Evolutionary conservation across 2,888 invertebrate species (phyloP).

Genomic region (Melanostoma mellinum): DNA sequence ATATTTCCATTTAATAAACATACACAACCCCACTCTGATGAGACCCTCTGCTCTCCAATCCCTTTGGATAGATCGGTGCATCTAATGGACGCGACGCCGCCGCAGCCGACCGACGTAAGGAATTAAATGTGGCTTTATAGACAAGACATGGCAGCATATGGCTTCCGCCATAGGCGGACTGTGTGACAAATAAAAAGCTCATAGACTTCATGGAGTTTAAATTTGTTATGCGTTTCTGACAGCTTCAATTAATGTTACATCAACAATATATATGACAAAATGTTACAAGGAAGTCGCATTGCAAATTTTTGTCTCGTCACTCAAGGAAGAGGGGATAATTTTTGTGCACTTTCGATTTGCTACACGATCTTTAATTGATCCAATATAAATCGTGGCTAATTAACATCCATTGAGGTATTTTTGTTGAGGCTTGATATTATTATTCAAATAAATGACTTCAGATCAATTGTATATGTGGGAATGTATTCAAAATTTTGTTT

Average conservation of each 20-base stretch:
- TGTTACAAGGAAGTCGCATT: conserved; percentile 64
- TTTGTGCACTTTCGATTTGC: conserved; percentile 63
- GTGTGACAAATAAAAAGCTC: conserved; percentile 69
- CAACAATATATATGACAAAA: conserved; percentile 70
- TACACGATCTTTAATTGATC: conserved; percentile 70
- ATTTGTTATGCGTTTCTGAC: conserved; percentile 69
- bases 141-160: conserved; percentile 69
- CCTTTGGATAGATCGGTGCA: conserved; percentile 6
- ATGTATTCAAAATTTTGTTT: conserved; percentile 58
- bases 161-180: conserved; percentile 64
- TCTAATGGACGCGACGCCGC: conserved; percentile 31
- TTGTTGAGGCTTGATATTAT: conserved; percentile 28
- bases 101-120: conserved; percentile 55
- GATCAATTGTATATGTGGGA: conserved; percentile 38
- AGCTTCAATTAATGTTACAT: conserved; percentile 72
- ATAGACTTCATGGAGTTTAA: conserved; percentile 68
- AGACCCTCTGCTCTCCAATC: not conserved
- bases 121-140: conserved; percentile 70
- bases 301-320: conserved; percentile 21
- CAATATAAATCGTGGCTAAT: conserved; percentile 71
- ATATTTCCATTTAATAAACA: conserved; percentile 51
- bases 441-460: conserved; percentile 27
- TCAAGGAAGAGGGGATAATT: too few relatives aligned
- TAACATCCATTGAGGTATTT: conserved; percentile 69
- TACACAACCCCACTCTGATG: conserved; percentile 13